Evolutionary conservation across 2,797 vertebrate genomes (phyloP), one percentile per base, ranked within the genome.

Genomic region (Phataginus tricuspis): DNA sequence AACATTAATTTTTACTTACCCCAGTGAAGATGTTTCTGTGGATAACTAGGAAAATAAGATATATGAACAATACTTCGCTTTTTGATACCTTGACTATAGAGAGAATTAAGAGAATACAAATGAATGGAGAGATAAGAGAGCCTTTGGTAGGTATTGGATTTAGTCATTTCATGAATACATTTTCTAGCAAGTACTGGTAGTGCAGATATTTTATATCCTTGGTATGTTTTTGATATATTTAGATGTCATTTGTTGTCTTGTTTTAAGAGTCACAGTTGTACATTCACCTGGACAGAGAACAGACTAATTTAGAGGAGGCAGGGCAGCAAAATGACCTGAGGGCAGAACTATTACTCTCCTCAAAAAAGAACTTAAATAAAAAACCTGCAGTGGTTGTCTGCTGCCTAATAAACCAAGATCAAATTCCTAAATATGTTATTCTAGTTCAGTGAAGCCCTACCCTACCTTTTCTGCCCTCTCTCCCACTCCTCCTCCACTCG

Each of bases 391-490:
- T 72, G 71, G 21, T 23, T 59, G 53, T 84, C 64, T 61, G 66
- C 77, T 68, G 12, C 74, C 82, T 78, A 93, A 63, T 45, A 82
- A 95, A 96, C 96, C 29, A 88, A 96, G 71, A 87, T 16, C 72
- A 94, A 66, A 88, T 34, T 95, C 53, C 27, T 68, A 63, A 90
- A 68, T 92, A 87, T 49, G 55, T 64, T 90, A 87, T 80, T 92
- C 27, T 34, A 95, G 13, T 68, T 88, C 68, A 88, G 64, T 23
- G 91, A 90, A 93, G 5, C 14, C 31, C 68, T 92, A 69, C 31
- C 51, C 45, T 96, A 85, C 51, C 12, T 72, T 89, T 89, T 42
- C 34, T 77, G 25, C 51, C 39, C 34, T 59, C 14, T 71, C 13
- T 94, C 82, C 63, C 64, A 57, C 25, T 84, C 11, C 11, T 87